phyloP scores from a whole-genome alignment of 2,113 vertebrate genomes.

The Microtus pennsylvanicus region DNA sequence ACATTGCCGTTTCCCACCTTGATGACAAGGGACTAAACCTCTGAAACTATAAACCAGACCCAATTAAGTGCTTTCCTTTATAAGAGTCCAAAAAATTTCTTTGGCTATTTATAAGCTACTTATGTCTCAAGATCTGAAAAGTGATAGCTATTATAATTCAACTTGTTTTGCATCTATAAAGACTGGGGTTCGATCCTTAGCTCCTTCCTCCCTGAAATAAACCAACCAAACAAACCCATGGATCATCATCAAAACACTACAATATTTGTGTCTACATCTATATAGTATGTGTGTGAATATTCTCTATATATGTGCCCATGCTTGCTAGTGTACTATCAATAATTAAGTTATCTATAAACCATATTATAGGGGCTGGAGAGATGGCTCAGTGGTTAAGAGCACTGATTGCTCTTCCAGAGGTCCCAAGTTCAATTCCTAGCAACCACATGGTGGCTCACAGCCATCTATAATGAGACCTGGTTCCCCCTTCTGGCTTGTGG shows the following conservation, averaged over 20 bases:
- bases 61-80: background rate
- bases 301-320: background rate
- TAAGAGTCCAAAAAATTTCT: background rate
- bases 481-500: no score
- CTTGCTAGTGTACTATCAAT: background rate
- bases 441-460: no score
- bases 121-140: background rate
- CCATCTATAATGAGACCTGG: no score
- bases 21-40: background rate
- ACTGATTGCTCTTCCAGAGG: no score
- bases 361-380: background rate
- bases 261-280: background rate
- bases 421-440: no score
- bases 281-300: background rate
- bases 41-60: background rate
- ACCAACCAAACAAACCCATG: background rate
- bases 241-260: background rate
- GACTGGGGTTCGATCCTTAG: background rate
- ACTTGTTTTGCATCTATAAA: background rate
- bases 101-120: background rate
- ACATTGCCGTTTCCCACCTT: background rate
- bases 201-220: background rate
- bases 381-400: no score
- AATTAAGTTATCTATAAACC: background rate
- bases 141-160: background rate